Evolutionary conservation across 2,888 invertebrate species (phyloP).

Genomic region (Eupithecia dodoneata): DNA sequence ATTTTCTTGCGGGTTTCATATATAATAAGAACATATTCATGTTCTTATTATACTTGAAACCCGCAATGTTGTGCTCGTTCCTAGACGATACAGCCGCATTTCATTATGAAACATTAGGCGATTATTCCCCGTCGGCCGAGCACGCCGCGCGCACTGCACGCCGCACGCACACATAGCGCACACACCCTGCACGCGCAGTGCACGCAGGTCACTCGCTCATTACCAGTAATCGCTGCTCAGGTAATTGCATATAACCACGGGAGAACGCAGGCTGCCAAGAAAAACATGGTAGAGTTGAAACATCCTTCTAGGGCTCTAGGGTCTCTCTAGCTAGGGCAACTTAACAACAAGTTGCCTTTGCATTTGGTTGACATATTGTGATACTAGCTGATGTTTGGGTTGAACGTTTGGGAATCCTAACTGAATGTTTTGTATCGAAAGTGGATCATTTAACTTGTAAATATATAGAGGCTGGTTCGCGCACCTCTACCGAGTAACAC

Average conservation of each 20-base stretch:
- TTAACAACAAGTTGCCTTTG: background rate
- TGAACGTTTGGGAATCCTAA: no score
- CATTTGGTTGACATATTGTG: background rate
- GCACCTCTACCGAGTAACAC: background rate
- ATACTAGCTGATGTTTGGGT: background rate
- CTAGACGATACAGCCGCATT: constrained; percentile 6
- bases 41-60: background rate
- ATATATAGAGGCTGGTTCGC: background rate
- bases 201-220: background rate
- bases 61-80: background rate
- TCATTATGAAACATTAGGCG: constrained; percentile 1
- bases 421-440: no score
- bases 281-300: background rate
- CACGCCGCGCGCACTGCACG: constrained; percentile 1
- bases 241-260: background rate
- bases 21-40: no score
- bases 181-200: background rate
- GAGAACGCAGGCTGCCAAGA: background rate
- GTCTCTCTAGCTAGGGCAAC: background rate
- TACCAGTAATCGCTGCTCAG: background rate
- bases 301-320: no score
- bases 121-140: background rate
- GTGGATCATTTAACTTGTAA: background rate
- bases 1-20: no score
- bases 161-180: background rate